Base-by-base conservation (phyloP, 2,113 vertebrate species). In the Rostratula benghalensis region DNA sequence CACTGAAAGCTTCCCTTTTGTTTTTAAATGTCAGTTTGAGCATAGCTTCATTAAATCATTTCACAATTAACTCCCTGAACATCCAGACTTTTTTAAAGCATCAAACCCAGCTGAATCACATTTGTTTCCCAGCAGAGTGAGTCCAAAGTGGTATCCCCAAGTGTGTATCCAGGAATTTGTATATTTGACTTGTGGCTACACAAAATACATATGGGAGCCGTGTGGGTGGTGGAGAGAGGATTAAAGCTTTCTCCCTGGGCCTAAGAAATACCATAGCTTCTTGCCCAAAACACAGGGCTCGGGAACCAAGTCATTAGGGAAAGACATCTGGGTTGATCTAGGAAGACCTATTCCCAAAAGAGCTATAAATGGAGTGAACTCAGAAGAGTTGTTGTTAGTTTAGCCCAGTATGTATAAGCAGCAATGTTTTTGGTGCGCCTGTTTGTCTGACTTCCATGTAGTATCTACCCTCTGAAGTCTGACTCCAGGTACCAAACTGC, bases 21-120 rank as follows among this genome's bases (percentile, higher is more conserved):
- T 96, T 97, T 97, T 97, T 94, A 97, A 97, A 97, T 96, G 96
- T 96, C 95, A 97, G 94, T 97, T 97, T 97, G 94, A 96, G 94
- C 95, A 94, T 64, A 93, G 89, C 95, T 96, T 96, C 94, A 97
- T 97, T 97, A 97, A 97, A 96, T 96, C 94, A 95, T 96, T 94
- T 94, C 93, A 94, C 94, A 97, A 96, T 97, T 96, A 97, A 97
- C 93, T 96, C 95, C 93, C 91, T 91, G 94, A 89, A 95, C 91
- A 91, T 95, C 94, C 95, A 96, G 96, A 94, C 74, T 95, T 94
- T 96, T 92, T 94, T 85, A 95, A 95, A 83, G 89, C 91, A 89
- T 91, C 94, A 87, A 83, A 85, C 89, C 92, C 94, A 95, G 93
- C 91, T 97, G 95, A 95, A 82, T 75, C 51, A 10, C 61, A 93